These are phyloP conservation scores for Naso thynnoides DNA, from an alignment of 2,797 vertebrate genomes.

Conservation along the genomic window DNA sequence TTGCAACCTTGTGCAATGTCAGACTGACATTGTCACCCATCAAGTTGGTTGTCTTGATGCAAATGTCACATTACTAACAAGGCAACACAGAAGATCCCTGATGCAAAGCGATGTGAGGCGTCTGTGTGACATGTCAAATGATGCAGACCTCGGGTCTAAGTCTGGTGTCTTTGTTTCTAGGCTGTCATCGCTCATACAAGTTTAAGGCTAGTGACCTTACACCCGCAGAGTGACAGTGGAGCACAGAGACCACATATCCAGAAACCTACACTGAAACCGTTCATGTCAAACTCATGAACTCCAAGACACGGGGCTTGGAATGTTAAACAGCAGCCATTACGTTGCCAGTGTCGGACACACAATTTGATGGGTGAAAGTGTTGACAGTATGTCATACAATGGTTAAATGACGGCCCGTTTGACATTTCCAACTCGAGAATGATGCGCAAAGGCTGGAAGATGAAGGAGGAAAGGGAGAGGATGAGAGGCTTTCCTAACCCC, in stretches of 20 bases:
- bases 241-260: conserved; percentile 21
- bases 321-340: conserved; percentile 34
- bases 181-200: conserved; percentile 40
- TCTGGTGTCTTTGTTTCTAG: conserved; percentile 19
- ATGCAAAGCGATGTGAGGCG: conserved; percentile 35
- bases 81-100: conserved; percentile 25
- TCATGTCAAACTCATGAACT: conserved; percentile 47
- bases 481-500: conserved; percentile 46
- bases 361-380: conserved; percentile 26
- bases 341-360: neutral
- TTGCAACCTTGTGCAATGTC: conserved; percentile 5
- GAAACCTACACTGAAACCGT: conserved; percentile 1
- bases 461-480: conserved; percentile 32
- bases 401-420: conserved; percentile 35
- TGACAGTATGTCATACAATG: conserved; percentile 37
- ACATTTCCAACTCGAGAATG: conserved; percentile 40
- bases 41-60: conserved; percentile 31
- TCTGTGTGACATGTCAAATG: conserved; percentile 38
- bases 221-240: conserved; percentile 53
- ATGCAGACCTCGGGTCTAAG: conserved; percentile 46
- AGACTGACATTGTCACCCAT: conserved; percentile 14
- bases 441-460: conserved; percentile 48
- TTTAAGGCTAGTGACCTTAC: conserved; percentile 38
- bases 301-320: neutral
- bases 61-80: conserved; percentile 44